Conservation (phyloP, 2,888 invertebrate species). For the Brachyptera putata region DNA sequence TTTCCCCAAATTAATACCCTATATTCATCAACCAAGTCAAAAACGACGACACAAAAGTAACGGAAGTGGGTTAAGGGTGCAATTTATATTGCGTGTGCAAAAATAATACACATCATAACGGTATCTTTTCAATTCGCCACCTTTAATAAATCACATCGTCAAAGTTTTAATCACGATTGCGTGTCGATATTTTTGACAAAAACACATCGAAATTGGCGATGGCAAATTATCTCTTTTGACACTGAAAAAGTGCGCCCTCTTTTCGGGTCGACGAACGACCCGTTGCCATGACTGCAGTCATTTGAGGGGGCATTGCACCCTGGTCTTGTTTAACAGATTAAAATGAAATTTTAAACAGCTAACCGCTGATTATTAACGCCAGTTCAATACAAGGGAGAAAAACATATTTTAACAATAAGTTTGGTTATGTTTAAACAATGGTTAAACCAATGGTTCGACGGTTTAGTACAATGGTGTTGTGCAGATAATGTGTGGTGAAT, state of each 20-base stretch:
- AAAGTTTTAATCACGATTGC: neutral
- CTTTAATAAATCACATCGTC: conserved; percentile 12
- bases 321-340: neutral
- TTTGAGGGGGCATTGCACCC: neutral
- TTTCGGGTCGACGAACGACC: too few relatives aligned
- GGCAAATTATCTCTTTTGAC: conserved; percentile 14
- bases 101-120: neutral
- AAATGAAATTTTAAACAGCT: neutral
- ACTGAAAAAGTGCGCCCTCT: too few relatives aligned
- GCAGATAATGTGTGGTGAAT: too few relatives aligned
- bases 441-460: too few relatives aligned
- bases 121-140: neutral
- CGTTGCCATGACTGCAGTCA: neutral
- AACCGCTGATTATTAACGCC: neutral
- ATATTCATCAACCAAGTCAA: too few relatives aligned
- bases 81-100: neutral
- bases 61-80: neutral
- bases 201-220: conserved; percentile 3
- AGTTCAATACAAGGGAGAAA: too few relatives aligned
- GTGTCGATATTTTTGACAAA: conserved; percentile 17
- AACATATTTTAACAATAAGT: neutral
- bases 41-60: neutral
- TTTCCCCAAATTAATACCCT: too few relatives aligned
- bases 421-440: too few relatives aligned
- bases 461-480: too few relatives aligned